phyloP scores from a whole-genome alignment of 2,797 vertebrate genomes.

The Garrulus glandarius region DNA sequence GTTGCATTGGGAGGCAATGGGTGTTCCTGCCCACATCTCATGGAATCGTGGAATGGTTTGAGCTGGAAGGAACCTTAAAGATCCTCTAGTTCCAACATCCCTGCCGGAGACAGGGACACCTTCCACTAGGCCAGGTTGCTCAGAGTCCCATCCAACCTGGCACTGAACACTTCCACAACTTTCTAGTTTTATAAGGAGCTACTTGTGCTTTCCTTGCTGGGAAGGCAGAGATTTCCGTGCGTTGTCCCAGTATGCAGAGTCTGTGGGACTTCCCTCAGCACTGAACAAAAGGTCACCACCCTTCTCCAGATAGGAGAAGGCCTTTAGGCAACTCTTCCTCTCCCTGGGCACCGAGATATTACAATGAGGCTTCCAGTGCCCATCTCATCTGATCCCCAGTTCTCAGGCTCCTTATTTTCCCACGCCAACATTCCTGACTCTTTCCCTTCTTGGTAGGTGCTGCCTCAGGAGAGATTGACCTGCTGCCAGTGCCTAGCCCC shows the following conservation, averaged over 20 bases:
- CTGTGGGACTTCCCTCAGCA: neutral
- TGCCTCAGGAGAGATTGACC: constrained; percentile 91
- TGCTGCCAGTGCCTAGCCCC: constrained; percentile 90
- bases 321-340: neutral
- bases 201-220: neutral
- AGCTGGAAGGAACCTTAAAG: neutral
- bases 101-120: neutral
- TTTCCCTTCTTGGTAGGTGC: constrained; percentile 78
- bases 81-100: neutral
- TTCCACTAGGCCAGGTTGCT: neutral
- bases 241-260: neutral
- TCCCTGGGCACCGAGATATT: neutral
- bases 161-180: neutral
- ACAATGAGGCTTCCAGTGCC: neutral
- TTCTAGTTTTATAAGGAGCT: neutral
- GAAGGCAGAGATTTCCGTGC: neutral
- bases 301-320: neutral
- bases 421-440: neutral
- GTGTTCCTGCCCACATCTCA: neutral
- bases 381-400: neutral
- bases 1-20: neutral
- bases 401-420: neutral
- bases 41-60: neutral
- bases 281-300: neutral
- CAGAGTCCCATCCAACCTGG: neutral